Conservation (phyloP, 1,140 invertebrate genomes). For the Onthophagus taurus region DNA sequence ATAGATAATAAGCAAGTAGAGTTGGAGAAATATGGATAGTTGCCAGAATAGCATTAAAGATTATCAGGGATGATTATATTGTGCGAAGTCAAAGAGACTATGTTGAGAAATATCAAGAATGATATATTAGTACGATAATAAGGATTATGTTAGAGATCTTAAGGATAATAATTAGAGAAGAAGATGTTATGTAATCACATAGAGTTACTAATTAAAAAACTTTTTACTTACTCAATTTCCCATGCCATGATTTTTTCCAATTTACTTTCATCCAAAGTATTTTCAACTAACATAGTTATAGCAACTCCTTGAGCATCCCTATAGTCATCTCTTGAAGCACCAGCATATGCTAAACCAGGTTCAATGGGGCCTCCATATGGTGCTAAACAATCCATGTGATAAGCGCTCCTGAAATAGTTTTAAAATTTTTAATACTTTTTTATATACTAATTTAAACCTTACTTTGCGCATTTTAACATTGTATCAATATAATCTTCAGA, state of each 20-base stretch:
- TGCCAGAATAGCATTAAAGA: too few species aligned
- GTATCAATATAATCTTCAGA: constrained; percentile 38
- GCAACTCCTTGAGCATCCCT: constrained; percentile 55
- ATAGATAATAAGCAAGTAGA: too few species aligned
- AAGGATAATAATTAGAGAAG: too few species aligned
- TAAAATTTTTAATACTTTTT: background rate
- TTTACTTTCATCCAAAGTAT: constrained; percentile 41
- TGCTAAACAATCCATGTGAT: constrained; percentile 59
- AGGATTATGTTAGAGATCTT: too few species aligned
- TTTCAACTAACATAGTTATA: constrained; percentile 69
- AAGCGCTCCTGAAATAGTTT: constrained; percentile 45
- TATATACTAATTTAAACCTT: constrained; percentile 10
- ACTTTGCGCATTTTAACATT: constrained; percentile 34
- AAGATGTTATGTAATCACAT: background rate
- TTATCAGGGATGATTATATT: too few species aligned
- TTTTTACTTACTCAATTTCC: constrained; percentile 55
- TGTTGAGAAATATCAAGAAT: too few species aligned
- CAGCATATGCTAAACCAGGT: constrained; percentile 70
- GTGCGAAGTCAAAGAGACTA: too few species aligned
- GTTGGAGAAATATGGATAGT: too few species aligned
- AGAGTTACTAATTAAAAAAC: too few species aligned
- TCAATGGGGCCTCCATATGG: constrained; percentile 78
- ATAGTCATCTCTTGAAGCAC: constrained; percentile 43
- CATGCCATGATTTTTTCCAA: constrained; percentile 57
- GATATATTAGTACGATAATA: too few species aligned